These are phyloP conservation scores for Arothron firmamentum DNA, from an alignment of 2,113 vertebrate genomes.

Conservation along the genomic window DNA sequence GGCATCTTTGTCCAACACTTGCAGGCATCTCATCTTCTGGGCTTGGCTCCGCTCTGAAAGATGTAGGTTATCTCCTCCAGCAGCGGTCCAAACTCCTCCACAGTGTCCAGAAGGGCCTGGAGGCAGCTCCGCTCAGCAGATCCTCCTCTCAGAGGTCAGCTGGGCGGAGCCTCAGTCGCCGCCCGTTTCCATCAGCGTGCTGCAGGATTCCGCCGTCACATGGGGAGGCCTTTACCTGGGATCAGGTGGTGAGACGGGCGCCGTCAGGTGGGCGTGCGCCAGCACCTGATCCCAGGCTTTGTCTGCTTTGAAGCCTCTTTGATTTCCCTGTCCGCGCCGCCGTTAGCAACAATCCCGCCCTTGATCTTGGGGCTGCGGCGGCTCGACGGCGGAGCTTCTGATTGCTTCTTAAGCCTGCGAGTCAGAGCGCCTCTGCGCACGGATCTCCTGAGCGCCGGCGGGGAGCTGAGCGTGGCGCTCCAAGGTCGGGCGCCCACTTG, in stretches of 20 bases:
- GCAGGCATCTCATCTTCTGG: conserved; percentile 10
- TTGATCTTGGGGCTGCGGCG: not conserved
- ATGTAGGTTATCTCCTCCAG: conserved; percentile 18
- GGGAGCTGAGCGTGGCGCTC: too few relatives aligned
- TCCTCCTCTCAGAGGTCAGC: conserved; percentile 1
- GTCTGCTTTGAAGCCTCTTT: conserved; percentile 27
- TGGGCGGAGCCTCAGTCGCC: too few relatives aligned
- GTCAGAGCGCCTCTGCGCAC: not conserved
- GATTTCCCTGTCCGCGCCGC: conserved; percentile 22
- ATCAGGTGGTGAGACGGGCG: conserved; percentile 12
- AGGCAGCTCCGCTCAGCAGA: conserved; percentile 1
- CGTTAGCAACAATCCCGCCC: conserved; percentile 3
- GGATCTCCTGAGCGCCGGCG: too few relatives aligned
- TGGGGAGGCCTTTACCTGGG: conserved; percentile 31
- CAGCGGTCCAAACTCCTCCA: conserved; percentile 7
- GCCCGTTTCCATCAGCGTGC: too few relatives aligned
- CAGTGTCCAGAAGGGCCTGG: conserved; percentile 13
- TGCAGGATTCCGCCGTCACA: conserved; percentile 18
- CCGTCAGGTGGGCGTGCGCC: conserved; percentile 36
- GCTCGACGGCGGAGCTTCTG: not conserved
- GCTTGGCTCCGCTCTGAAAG: not conserved
- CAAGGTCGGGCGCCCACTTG: too few relatives aligned
- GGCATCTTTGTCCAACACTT: not conserved
- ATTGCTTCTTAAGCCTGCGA: not conserved
- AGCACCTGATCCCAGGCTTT: conserved; percentile 24